Evolutionary conservation across 2,113 vertebrate species (phyloP).

Genomic region (Monopterus albus): DNA sequence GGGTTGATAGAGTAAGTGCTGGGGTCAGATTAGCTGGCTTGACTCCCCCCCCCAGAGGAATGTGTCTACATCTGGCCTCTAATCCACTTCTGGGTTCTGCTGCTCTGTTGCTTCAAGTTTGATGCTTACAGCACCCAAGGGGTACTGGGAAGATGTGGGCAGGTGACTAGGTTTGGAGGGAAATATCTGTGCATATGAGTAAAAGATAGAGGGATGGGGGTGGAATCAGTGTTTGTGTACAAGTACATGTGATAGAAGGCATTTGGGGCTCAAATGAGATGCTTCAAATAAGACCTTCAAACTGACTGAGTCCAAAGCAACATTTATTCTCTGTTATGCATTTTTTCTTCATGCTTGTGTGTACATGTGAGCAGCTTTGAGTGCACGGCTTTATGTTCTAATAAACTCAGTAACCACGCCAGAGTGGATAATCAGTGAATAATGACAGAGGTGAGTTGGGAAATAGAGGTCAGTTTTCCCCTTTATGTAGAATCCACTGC

Average conservation of each 20-base stretch:
- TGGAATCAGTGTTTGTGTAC: neutral
- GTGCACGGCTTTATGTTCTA: neutral
- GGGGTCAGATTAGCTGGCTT: conserved; percentile 67
- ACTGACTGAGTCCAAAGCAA: neutral
- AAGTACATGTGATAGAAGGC: neutral
- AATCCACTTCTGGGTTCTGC: conserved; percentile 66
- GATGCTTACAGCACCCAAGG: conserved; percentile 41
- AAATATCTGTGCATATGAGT: conserved; percentile 13
- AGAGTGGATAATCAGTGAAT: conserved; percentile 10
- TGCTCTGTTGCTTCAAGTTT: conserved; percentile 46
- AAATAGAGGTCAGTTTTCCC: neutral
- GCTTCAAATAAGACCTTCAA: conserved; percentile 2
- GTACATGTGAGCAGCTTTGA: neutral
- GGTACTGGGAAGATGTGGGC: conserved; percentile 10
- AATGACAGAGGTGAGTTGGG: neutral
- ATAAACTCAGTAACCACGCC: conserved; percentile 13
- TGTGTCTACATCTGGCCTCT: conserved; percentile 62
- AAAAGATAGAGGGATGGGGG: neutral
- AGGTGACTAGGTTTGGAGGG: conserved; percentile 33
- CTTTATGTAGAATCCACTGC: neutral
- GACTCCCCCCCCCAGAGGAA: conserved; percentile 61
- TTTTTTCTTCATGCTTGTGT: neutral
- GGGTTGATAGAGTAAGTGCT: conserved; percentile 67
- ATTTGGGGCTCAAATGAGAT: neutral
- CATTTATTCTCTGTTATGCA: neutral